These are phyloP conservation scores for Choloepus didactylus DNA, from an alignment of 2,797 vertebrate species.

Conservation along the genomic window DNA sequence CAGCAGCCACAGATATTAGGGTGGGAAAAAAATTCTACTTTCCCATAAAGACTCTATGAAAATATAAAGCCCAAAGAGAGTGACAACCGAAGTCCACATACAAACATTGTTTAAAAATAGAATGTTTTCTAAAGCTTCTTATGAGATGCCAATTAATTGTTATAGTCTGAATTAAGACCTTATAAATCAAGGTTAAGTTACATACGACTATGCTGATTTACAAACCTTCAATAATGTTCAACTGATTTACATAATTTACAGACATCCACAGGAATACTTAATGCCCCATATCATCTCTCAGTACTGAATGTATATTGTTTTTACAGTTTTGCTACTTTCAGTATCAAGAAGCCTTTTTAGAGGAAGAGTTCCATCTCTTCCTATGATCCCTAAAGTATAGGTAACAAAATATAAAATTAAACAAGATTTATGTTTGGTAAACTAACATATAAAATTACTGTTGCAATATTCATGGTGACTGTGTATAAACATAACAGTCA, in stretches of 20 bases:
- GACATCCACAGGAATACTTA: conserved; percentile 72
- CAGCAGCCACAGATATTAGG: not conserved
- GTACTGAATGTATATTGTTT: conserved; percentile 59
- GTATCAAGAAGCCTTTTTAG: conserved; percentile 83
- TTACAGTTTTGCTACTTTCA: conserved; percentile 75
- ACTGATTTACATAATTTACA: conserved; percentile 72
- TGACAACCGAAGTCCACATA: not conserved
- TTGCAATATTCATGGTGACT: conserved; percentile 86
- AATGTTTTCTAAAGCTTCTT: not conserved
- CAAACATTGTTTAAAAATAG: not conserved
- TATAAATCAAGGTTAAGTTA: not conserved
- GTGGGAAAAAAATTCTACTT: not conserved
- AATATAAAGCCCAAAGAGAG: not conserved
- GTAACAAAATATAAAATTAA: conserved; percentile 89
- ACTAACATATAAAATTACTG: conserved; percentile 90
- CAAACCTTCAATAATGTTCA: not conserved
- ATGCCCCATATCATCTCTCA: conserved; percentile 71
- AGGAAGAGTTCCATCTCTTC: conserved; percentile 83
- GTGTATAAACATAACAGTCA: conserved; percentile 88
- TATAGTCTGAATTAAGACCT: conserved; percentile 29
- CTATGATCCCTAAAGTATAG: conserved; percentile 83
- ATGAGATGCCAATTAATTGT: not conserved
- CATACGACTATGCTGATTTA: not conserved
- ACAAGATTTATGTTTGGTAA: conserved; percentile 88
- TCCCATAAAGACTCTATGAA: not conserved